These are phyloP conservation scores for Trypoxylus dichotomus DNA, from an alignment of 1,140 invertebrate genomes.

Conservation along the genomic window DNA sequence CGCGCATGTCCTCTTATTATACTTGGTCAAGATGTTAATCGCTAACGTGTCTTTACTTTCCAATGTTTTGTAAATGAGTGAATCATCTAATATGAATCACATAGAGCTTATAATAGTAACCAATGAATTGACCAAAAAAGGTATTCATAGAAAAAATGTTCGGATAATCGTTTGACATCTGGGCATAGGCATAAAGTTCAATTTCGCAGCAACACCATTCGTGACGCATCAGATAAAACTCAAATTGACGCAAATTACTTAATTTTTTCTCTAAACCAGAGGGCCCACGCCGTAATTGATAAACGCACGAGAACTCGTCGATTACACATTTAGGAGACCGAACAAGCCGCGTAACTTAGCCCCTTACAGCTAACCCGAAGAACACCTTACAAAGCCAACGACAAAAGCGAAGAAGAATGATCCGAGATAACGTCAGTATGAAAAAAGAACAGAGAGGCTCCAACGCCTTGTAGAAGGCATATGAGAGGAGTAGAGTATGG, in stretches of 20 bases:
- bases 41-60: no score
- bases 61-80: no score
- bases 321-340: neutral
- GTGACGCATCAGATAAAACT: neutral
- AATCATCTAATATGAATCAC: no score
- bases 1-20: no score
- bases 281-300: conserved; percentile 3
- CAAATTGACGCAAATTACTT: conserved; percentile 25
- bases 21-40: no score
- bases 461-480: neutral
- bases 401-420: conserved; percentile 14
- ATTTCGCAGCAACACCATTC: neutral
- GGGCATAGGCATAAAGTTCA: neutral
- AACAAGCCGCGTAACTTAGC: neutral
- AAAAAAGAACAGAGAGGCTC: neutral
- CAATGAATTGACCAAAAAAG: no score
- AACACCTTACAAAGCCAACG: conserved; percentile 13
- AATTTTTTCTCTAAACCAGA: neutral
- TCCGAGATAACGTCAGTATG: neutral
- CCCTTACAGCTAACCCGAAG: neutral
- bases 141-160: no score
- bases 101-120: no score
- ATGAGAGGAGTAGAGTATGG: neutral
- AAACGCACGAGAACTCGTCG: neutral
- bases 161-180: no score